Base-by-base conservation (phyloP, 1,140 invertebrate genomes). In the Idris sp. region DNA sequence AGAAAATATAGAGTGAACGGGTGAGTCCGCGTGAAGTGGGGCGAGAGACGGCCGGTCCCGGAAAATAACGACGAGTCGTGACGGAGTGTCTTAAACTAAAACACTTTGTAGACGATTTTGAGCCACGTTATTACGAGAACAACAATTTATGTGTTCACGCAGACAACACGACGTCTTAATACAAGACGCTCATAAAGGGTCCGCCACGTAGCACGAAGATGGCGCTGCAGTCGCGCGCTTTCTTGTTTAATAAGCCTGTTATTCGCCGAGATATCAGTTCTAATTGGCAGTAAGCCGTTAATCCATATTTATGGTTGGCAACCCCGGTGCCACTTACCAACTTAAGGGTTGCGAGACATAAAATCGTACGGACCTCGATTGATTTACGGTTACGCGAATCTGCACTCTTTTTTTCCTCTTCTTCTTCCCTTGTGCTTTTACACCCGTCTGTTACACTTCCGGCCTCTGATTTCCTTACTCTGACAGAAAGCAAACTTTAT, bases 251-350 rank as follows among this genome's bases (percentile, higher is more conserved):
- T 73, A 73, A 64, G 69, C 25, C 59, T 44, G 65, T 73, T 73
- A 73, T 65, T 73, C 46, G 51, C 36, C 25, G 51, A 46, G 51
- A 64, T 64, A 73, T 73, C 61, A 61, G 28, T 53, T 74, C 53
- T 65, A 74, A 74, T 74, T 74, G 69, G 61, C 69, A 74, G 61
- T 65, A 65, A 65, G 61, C 69, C 61, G 61, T 74, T 74, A 74
- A 74, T 74, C 54, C 54, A 58, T 74, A 74, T 74, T 73, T 72
- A 72, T 64, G 49, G 68, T 48, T 31, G 49, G 41, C 58, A 49
- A 38, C 69, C 61, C 75, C 41, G 44, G 33, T 36, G 25, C 46
- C 65, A n/a, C n/a, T n/a, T n/a, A n/a, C n/a, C n/a, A 58, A 56
- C 49, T 51, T 41, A 46, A 69, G 65, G 65, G 67, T 62, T 61